A percentile compares a stretch with the other conserved stretches of the same genome.
These are phyloP conservation scores for Ectemnius cavifrons DNA, from an alignment of 2,888 invertebrate species.

Conservation along the genomic window DNA sequence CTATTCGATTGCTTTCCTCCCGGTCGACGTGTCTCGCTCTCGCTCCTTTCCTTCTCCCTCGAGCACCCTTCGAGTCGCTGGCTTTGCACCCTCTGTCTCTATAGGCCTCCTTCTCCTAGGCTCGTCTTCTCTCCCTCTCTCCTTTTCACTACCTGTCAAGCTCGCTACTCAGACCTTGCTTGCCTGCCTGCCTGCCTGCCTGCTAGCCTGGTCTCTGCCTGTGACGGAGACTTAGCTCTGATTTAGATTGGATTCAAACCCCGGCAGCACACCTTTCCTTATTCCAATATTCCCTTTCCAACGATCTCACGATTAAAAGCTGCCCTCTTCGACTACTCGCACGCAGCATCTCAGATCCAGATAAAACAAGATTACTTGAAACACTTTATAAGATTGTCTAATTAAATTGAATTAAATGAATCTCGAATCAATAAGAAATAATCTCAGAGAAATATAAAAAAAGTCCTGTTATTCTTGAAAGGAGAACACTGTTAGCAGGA, in stretches of 20 bases:
- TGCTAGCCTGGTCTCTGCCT: slow-evolving; percentile 8
- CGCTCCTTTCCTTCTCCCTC: too few relatives aligned
- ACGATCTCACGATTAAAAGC: not conserved
- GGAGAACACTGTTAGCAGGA: too few relatives aligned
- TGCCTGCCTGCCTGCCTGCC: slow-evolving; percentile 5
- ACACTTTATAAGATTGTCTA: too few relatives aligned
- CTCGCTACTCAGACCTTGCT: slow-evolving; percentile 11
- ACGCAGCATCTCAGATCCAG: not conserved
- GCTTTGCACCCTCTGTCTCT: too few relatives aligned
- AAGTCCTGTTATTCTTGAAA: too few relatives aligned
- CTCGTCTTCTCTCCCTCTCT: slow-evolving; percentile 22
- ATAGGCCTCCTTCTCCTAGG: slow-evolving; percentile 10
- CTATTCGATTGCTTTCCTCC: slow-evolving; percentile 20
- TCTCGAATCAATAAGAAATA: too few relatives aligned
- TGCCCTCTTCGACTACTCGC: not conserved
- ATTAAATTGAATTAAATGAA: too few relatives aligned
- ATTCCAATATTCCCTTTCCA: not conserved
- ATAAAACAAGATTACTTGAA: not conserved
- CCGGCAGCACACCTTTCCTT: slow-evolving; percentile 63
- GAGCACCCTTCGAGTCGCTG: too few relatives aligned
- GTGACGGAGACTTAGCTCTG: slow-evolving; percentile 63
- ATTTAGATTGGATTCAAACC: slow-evolving; percentile 71
- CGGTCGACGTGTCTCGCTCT: too few relatives aligned
- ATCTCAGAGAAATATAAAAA: too few relatives aligned
- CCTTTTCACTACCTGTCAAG: slow-evolving; percentile 12